Percentiles rank a stretch among this genome's conserved stretches.
Evolutionary conservation across 2,888 invertebrate genomes (phyloP).

Genomic region (Trichacis sp.): DNA sequence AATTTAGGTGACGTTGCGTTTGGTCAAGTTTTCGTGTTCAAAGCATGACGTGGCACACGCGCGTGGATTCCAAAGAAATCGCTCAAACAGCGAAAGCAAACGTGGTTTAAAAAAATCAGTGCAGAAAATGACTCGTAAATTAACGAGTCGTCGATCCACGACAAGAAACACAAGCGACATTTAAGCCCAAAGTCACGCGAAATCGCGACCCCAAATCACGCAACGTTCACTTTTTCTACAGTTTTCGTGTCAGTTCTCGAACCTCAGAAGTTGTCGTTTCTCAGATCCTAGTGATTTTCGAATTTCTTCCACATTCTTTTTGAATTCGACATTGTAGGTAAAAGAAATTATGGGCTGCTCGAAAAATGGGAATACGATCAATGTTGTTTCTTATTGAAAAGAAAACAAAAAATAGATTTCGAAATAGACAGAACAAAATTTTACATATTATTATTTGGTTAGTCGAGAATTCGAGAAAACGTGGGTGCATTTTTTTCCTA

Average conservation of each 20-base stretch:
- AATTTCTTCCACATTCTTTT: too few relatives aligned
- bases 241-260: neutral
- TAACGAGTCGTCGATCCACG: slow-evolving; percentile 51
- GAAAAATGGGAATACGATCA: too few relatives aligned
- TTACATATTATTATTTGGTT: too few relatives aligned
- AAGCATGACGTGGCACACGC: slow-evolving; percentile 19
- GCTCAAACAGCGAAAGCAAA: slow-evolving; percentile 8
- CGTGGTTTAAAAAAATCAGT: slow-evolving; percentile 18
- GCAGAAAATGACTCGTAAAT: slow-evolving; percentile 41
- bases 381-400: too few relatives aligned
- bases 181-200: slow-evolving; percentile 35
- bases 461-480: too few relatives aligned
- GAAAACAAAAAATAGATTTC: too few relatives aligned
- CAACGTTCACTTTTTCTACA: slow-evolving; percentile 18
- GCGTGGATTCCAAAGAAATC: slow-evolving; percentile 17
- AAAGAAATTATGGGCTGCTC: too few relatives aligned
- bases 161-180: slow-evolving; percentile 41
- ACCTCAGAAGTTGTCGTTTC: too few relatives aligned
- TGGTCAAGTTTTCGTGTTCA: slow-evolving; percentile 19
- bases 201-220: slow-evolving; percentile 50
- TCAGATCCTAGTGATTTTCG: too few relatives aligned
- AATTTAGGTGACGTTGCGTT: slow-evolving; percentile 13
- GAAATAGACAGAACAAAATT: too few relatives aligned
- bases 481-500: too few relatives aligned
- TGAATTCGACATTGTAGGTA: too few relatives aligned